These are phyloP conservation scores for Numenius phaeopus DNA, from an alignment of 2,797 vertebrate species.

Conservation along the genomic window DNA sequence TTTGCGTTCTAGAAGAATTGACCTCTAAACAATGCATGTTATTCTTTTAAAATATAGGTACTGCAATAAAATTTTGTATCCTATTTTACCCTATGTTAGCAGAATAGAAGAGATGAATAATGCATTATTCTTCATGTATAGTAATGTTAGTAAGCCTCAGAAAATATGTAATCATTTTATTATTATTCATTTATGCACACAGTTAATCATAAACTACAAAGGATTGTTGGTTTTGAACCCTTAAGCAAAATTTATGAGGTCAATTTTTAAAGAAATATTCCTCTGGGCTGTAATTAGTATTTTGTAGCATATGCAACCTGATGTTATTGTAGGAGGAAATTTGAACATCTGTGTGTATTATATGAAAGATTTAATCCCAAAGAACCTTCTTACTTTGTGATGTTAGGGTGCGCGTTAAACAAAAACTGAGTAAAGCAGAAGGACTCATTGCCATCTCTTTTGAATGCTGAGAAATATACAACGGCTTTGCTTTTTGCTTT, in stretches of 20 bases:
- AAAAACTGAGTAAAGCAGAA: background rate
- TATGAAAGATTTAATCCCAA: slow-evolving; percentile 45
- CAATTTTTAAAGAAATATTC: slow-evolving; percentile 83
- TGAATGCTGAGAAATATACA: background rate
- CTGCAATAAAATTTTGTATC: background rate
- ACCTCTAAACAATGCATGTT: background rate
- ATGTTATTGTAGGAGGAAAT: slow-evolving; percentile 73
- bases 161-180: slow-evolving; percentile 78
- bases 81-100: background rate
- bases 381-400: slow-evolving; percentile 22
- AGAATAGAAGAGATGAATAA: slow-evolving; percentile 33
- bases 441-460: background rate
- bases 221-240: slow-evolving; percentile 63
- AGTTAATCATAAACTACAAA: slow-evolving; percentile 81
- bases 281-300: slow-evolving; percentile 84
- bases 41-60: background rate
- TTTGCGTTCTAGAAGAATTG: background rate
- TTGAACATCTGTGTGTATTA: slow-evolving; percentile 55
- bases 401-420: background rate
- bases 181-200: slow-evolving; percentile 83
- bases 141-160: slow-evolving; percentile 2
- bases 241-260: slow-evolving; percentile 77
- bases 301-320: slow-evolving; percentile 76
- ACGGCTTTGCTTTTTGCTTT: background rate
- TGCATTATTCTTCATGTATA: background rate